Evolutionary conservation across 2,797 vertebrate species (phyloP).

Genomic region (Dendrocincla tyrannina): DNA sequence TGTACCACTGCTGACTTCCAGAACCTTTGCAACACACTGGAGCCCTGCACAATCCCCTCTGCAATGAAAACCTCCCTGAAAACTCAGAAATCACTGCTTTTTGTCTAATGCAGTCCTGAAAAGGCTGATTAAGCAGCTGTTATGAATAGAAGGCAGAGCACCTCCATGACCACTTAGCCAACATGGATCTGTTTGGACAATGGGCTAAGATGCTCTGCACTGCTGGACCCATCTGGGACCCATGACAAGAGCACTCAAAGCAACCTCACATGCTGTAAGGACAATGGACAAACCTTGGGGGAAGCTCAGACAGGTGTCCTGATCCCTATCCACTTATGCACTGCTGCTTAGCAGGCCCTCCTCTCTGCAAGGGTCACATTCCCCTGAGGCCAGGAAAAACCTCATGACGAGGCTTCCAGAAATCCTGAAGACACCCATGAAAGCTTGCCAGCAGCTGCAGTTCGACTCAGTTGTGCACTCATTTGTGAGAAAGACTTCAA

Average conservation of each 20-base stretch:
- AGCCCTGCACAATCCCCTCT: neutral
- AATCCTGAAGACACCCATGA: neutral
- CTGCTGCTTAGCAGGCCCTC: neutral
- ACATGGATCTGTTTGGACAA: neutral
- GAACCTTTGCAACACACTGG: neutral
- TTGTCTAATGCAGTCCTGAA: neutral
- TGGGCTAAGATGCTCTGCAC: neutral
- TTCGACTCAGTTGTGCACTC: neutral
- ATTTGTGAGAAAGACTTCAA: neutral
- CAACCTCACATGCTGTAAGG: neutral
- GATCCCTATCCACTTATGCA: fast-evolving
- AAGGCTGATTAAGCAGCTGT: neutral
- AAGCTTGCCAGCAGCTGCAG: neutral
- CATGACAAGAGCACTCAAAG: neutral
- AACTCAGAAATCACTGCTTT: neutral
- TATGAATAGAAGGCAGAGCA: neutral
- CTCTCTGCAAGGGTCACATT: neutral
- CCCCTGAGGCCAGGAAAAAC: neutral
- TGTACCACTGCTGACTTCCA: neutral
- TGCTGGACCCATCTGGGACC: neutral
- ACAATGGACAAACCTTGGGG: neutral
- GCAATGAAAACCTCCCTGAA: neutral
- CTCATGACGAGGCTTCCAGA: neutral
- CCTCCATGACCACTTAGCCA: neutral
- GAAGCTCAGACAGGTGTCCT: neutral